phyloP scores from a whole-genome alignment of 1,140 invertebrate species.

The Campoletis sonorensis region DNA sequence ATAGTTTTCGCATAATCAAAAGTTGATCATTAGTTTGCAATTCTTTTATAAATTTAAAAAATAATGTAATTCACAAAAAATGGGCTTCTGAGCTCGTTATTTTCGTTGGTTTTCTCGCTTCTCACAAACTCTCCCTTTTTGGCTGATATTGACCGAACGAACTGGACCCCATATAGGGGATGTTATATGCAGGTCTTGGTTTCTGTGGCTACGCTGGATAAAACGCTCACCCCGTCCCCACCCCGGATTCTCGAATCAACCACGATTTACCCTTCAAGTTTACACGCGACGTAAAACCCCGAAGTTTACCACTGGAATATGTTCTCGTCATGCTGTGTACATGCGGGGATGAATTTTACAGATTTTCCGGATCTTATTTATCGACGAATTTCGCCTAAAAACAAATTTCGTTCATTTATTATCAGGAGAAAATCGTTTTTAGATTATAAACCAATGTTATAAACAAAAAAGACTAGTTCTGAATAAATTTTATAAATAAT shows the following conservation, averaged over 20 bases:
- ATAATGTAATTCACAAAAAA: neutral
- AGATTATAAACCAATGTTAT: no score
- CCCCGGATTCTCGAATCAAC: neutral
- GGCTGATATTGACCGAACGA: conserved; percentile 41
- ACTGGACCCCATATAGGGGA: conserved; percentile 20
- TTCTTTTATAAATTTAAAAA: no score
- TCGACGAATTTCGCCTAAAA: no score
- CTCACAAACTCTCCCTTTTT: neutral
- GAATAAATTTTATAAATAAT: no score
- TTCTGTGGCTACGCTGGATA: neutral
- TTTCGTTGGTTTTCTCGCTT: neutral
- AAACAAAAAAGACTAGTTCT: no score
- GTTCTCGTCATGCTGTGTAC: neutral
- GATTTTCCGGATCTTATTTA: no score
- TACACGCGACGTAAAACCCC: conserved; percentile 23
- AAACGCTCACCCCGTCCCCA: neutral
- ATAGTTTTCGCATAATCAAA: no score
- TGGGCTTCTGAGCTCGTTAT: neutral
- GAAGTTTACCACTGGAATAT: conserved; percentile 29
- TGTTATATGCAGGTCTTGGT: conserved; percentile 10
- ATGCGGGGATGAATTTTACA: neutral
- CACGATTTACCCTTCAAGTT: conserved; percentile 36
- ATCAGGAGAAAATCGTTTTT: no score
- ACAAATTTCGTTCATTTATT: no score
- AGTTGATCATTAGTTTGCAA: no score